Base-by-base conservation (phyloP, 1,140 invertebrate species). In the Macrobrachium rosenbergii region DNA sequence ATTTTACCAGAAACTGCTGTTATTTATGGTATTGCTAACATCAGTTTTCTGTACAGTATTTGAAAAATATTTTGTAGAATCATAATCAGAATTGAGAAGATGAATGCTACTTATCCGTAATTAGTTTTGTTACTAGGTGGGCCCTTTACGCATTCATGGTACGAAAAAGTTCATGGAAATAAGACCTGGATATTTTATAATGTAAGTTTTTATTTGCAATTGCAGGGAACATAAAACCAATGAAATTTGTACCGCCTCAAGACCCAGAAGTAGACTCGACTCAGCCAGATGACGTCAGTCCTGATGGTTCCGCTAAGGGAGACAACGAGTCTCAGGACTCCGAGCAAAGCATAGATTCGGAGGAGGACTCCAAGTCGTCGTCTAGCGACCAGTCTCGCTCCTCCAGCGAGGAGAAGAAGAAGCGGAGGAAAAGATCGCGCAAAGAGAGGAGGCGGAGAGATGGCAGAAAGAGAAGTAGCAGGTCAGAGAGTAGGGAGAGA, bases 201-300 rank as follows among this genome's bases (percentile, higher is more conserved):
- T 2, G 21, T 62, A 60, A n/a, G n/a, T 23, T 59, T 62, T 80
- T 19, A 60, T 28, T 80, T 63, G 63, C n/a, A n/a, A 11, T 62
- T 45, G 45, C 69, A 87, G 85, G 78, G 75, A 81, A 81, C 60
- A 63, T 80, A 59, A 87, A 87, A 76, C 21, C 64, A 21, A 81
- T 81, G 78, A 87, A 81, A 37, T 89, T 87, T 78, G 84, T 83
- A 43, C 80, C 79, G 43, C 82, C 84, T 16, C 83, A 86, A 72
- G 88, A 89, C 60, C 85, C 88, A 10, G 88, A 89, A 64, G 76
- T 87, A 19, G 88, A 85, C 79, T 89, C 88, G 16, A 76, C 67
- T 58, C 79, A 86, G 67, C 82, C 83, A n/a, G 84, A 89, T 17
- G 79, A 81, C 52, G 79, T 58, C 58, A 89, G 83, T 14, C 85